Percentiles rank a stretch among this genome's conserved stretches.
Evolutionary conservation across 2,113 vertebrate species (phyloP).

Genomic region (Athene noctua): DNA sequence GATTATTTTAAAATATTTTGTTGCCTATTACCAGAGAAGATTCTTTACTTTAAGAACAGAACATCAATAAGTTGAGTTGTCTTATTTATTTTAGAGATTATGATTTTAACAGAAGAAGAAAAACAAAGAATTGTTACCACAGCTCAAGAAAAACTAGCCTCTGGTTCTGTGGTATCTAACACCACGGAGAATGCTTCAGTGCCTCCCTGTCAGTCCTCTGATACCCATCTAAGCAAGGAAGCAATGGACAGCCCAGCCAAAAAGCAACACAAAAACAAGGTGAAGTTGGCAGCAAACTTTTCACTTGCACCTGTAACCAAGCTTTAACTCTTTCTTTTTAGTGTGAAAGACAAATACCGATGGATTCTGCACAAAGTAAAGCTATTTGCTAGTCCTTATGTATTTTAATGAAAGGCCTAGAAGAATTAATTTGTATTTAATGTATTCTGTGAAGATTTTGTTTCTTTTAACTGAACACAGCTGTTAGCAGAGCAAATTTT

Average conservation of each 20-base stretch:
- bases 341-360: conserved; percentile 43
- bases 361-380: conserved; percentile 69
- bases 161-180: background rate
- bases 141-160: background rate
- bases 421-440: conserved; percentile 51
- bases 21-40: background rate
- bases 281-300: conserved; percentile 94
- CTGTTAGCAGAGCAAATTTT: conserved; percentile 52
- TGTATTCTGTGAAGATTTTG: conserved; percentile 25
- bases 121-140: conserved; percentile 28
- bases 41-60: background rate
- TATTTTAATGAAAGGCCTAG: conserved; percentile 53
- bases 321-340: conserved; percentile 71
- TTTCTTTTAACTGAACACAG: conserved; percentile 60
- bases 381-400: conserved; percentile 45
- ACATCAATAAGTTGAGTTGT: background rate
- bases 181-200: background rate
- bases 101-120: conserved; percentile 70
- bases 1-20: background rate
- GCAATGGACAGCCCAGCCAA: conserved; percentile 84
- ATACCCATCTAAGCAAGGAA: conserved; percentile 61
- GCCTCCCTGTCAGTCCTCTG: conserved; percentile 36
- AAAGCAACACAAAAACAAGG: conserved; percentile 85
- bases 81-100: conserved; percentile 65
- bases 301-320: conserved; percentile 85